These are phyloP conservation scores for Scortum barcoo DNA, from an alignment of 2,113 vertebrate genomes.

Conservation along the genomic window DNA sequence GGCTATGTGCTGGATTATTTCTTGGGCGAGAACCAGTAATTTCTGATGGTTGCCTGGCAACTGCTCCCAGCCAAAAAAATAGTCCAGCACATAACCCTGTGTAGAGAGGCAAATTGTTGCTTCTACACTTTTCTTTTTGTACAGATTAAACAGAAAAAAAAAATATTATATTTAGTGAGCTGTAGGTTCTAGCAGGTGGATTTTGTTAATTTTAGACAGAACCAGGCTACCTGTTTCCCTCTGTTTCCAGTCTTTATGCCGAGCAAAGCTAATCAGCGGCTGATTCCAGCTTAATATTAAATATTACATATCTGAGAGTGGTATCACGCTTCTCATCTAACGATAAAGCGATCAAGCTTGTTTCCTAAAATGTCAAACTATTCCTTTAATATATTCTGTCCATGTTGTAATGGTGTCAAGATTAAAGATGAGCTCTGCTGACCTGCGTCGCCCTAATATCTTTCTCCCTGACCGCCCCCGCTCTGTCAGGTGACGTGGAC, in stretches of 20 bases:
- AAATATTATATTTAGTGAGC: background rate
- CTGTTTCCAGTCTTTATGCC: background rate
- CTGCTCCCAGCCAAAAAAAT: background rate
- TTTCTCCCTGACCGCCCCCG: conserved; percentile 26
- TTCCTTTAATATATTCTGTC: background rate
- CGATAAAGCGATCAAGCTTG: background rate
- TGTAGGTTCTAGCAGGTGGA: background rate
- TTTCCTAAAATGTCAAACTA: background rate
- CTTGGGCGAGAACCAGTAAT: background rate
- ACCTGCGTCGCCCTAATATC: background rate
- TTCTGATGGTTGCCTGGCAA: background rate
- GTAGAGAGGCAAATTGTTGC: background rate
- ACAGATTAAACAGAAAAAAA: background rate
- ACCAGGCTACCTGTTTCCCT: background rate
- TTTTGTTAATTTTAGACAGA: background rate
- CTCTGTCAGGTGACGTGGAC: conserved; percentile 85
- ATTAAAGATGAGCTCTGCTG: background rate
- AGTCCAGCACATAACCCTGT: background rate
- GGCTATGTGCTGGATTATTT: background rate
- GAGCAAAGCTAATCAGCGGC: background rate
- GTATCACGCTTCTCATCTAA: background rate
- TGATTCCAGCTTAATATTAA: background rate
- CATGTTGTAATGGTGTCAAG: background rate
- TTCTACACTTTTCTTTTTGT: background rate
- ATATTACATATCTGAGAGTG: too few species aligned